Percentiles rank a stretch among this genome's conserved stretches.
Evolutionary conservation across 1,140 invertebrate species (phyloP).

Genomic region (Nixonia krombeini): DNA sequence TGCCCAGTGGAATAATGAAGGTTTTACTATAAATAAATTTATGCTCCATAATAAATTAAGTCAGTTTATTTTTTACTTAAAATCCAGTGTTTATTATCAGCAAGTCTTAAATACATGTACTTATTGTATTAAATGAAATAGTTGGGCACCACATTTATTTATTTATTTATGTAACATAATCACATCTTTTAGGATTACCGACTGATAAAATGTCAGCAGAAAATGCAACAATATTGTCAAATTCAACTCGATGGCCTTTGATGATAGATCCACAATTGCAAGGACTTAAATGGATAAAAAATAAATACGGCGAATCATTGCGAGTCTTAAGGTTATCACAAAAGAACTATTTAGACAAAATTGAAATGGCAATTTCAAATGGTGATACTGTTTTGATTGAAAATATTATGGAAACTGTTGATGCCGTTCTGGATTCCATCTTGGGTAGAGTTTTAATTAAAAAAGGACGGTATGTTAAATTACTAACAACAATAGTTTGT

Average conservation of each 20-base stretch:
- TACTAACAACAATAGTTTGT: too few relatives aligned
- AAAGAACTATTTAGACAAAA: constrained; percentile 86
- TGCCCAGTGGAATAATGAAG: constrained; percentile 95
- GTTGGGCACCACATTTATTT: too few relatives aligned
- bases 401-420: constrained; percentile 90
- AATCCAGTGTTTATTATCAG: too few relatives aligned
- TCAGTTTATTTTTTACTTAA: too few relatives aligned
- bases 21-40: constrained; percentile 26
- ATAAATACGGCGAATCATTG: constrained; percentile 80
- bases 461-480: constrained; percentile 81
- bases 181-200: constrained; percentile 79
- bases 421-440: constrained; percentile 91
- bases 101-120: too few relatives aligned
- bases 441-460: constrained; percentile 91
- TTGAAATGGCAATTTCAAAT: constrained; percentile 84
- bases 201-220: constrained; percentile 94
- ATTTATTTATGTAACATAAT: too few relatives aligned
- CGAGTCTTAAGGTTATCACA: constrained; percentile 84
- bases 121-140: too few relatives aligned
- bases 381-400: constrained; percentile 87
- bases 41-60: too few relatives aligned
- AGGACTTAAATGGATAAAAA: constrained; percentile 98
- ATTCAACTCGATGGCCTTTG: constrained; percentile 92
- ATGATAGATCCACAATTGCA: constrained; percentile 95
- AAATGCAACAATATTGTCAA: constrained; percentile 93